Conservation (phyloP, 2,113 vertebrate species). For the Cricetomys ansorgei region DNA sequence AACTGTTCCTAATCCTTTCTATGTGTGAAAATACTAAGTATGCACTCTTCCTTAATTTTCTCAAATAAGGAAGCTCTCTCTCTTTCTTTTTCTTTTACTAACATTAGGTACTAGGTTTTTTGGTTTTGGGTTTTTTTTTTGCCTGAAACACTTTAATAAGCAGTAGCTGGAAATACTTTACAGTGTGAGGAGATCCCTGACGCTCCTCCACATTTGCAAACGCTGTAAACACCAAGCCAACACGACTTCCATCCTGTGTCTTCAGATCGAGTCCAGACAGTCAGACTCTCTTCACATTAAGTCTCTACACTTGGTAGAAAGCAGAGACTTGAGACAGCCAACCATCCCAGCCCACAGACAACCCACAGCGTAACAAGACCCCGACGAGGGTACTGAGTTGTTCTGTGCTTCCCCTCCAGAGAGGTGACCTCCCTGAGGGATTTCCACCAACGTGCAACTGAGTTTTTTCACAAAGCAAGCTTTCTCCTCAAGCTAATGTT, state of each 20-base stretch:
- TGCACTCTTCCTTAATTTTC: conserved; percentile 25
- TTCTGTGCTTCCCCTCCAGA: neutral
- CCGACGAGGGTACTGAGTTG: neutral
- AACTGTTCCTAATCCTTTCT: neutral
- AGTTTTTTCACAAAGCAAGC: neutral
- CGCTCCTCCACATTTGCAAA: neutral
- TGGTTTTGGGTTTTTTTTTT: neutral
- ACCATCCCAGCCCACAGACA: neutral
- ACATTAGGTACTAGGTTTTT: neutral
- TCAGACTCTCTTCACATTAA: neutral
- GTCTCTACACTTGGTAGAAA: conserved; percentile 1
- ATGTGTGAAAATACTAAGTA: neutral
- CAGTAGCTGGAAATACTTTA: neutral
- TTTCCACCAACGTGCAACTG: conserved; percentile 28
- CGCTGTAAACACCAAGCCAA: neutral
- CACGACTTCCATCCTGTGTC: neutral
- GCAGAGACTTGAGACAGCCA: neutral
- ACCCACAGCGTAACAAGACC: neutral
- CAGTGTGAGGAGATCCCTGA: neutral
- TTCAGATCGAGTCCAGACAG: neutral
- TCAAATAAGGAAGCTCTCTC: conserved; percentile 10
- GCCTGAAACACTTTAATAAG: conserved; percentile 35
- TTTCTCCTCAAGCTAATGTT: conserved; percentile 38
- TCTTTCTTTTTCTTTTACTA: neutral
- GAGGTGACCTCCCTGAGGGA: conserved; percentile 23